These are phyloP conservation scores for Eupeodes corollae DNA, from an alignment of 1,140 invertebrate genomes.

Conservation along the genomic window DNA sequence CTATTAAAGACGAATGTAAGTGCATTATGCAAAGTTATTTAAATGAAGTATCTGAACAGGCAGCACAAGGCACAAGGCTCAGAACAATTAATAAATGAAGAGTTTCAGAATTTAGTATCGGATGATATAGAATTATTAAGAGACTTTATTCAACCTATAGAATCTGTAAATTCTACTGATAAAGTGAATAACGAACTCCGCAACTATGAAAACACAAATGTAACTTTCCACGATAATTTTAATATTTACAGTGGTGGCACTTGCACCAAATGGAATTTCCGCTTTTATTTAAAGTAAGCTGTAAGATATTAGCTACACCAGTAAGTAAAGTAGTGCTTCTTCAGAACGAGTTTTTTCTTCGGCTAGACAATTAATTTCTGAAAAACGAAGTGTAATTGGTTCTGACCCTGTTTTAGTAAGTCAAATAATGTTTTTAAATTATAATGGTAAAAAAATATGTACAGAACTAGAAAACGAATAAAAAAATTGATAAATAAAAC, in stretches of 20 bases:
- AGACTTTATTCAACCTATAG: background rate
- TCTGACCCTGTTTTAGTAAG: background rate
- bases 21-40: background rate
- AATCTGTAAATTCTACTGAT: background rate
- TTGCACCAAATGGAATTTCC: background rate
- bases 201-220: background rate
- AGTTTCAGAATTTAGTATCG: too few species aligned
- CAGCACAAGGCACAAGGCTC: too few species aligned
- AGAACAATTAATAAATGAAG: background rate
- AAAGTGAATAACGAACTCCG: background rate
- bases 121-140: background rate
- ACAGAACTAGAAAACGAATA: too few species aligned
- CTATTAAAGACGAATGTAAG: conserved; percentile 1
- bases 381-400: background rate
- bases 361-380: background rate
- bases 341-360: background rate
- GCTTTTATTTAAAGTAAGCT: conserved; percentile 2
- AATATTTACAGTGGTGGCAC: conserved; percentile 5
- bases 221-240: conserved; percentile 1
- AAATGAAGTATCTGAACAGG: background rate
- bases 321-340: background rate
- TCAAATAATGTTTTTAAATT: background rate
- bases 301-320: too few species aligned
- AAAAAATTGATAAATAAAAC: too few species aligned
- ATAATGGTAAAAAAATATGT: too few species aligned